Base-by-base conservation (phyloP, 2,113 vertebrate species). In the Mesembrinibis cayennensis region DNA sequence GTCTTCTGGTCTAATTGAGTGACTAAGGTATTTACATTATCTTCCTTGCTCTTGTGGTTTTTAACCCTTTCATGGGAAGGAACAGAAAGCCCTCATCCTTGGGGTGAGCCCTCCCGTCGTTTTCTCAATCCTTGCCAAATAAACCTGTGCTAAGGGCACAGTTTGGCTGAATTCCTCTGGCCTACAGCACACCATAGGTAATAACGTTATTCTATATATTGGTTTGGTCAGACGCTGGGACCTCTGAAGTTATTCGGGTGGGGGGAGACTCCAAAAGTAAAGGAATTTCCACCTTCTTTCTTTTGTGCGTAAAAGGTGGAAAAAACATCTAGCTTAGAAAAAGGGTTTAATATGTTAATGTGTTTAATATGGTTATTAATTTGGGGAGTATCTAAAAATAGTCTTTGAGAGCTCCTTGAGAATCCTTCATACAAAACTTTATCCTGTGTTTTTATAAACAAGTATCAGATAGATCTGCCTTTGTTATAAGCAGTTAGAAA, bases 191-290 rank as follows among this genome's bases (percentile, higher is more conserved):
- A 9, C 26, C 5, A 0, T 6, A 7, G 42, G 30, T 27, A 27
- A 6, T 15, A 29, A 20, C 7, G 10, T n/a, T 50, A 0, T 32
- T 59, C 9, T 38, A 1, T 29, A 0, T 36, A 1, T n/a, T 36
- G 53, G 5, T 55, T 86, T 47, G 36, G 29, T 40, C 47, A 30
- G 30, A 25, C 11, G 1, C 1, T 52, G 26, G 16, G 21, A 36
- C 45, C 30, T 8, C 27, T 55, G 61, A 40, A 74, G 26, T 73
- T 66, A 18, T 8, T 81, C 59, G 20, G 6, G 10, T 27, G 6
- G 10, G 10, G 14, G 65, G 8, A 44, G 26, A 47, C 9, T 65
- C n/a, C 8, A 17, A 7, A 79, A 76, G 40, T 15, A 53, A 49
- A 56, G 13, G 7, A 14, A 30, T 61, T 17, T 66, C 19, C 6